Conservation (phyloP, 1,140 invertebrate genomes). For the Aricia agestis region DNA sequence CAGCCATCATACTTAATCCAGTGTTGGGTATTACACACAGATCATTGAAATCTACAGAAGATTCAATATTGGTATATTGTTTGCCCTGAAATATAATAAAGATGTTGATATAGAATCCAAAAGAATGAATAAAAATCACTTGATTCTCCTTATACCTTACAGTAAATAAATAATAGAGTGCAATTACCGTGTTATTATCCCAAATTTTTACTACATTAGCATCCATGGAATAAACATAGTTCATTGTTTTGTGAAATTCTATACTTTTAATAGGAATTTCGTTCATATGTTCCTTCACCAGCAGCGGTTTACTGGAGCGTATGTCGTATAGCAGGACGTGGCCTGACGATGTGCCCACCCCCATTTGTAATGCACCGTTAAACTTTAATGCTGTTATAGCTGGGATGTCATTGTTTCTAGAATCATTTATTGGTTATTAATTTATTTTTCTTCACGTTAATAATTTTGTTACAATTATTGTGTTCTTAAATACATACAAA, state of each 20-base stretch:
- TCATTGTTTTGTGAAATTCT: conserved; percentile 88
- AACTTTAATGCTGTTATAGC: conserved; percentile 88
- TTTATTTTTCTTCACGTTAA: too few relatives aligned
- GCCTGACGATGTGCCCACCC: conserved; percentile 94
- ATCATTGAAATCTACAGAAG: conserved; percentile 91
- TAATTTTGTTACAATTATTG: too few relatives aligned
- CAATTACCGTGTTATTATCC: conserved; percentile 89
- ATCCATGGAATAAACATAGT: conserved; percentile 95
- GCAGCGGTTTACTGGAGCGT: conserved; percentile 90
- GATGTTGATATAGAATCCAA: not conserved
- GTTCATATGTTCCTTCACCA: conserved; percentile 97
- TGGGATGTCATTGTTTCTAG: conserved; percentile 81
- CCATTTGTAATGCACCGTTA: conserved; percentile 89
- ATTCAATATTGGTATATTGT: conserved; percentile 95
- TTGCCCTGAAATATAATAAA: conserved; percentile 81
- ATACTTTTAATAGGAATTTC: conserved; percentile 93
- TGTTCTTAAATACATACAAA: too few relatives aligned
- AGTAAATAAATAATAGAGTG: too few relatives aligned
- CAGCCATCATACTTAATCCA: conserved; percentile 95
- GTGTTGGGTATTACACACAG: conserved; percentile 92
- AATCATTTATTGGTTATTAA: conserved; percentile 40
- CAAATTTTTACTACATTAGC: conserved; percentile 95
- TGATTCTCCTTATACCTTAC: too few relatives aligned
- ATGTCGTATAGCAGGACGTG: conserved; percentile 97
- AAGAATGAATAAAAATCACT: too few relatives aligned